Percentiles rank a stretch among this genome's conserved stretches.
These are phyloP conservation scores for Steinernema carpocapsae DNA, from an alignment of 2,888 invertebrate genomes.

Conservation along the genomic window DNA sequence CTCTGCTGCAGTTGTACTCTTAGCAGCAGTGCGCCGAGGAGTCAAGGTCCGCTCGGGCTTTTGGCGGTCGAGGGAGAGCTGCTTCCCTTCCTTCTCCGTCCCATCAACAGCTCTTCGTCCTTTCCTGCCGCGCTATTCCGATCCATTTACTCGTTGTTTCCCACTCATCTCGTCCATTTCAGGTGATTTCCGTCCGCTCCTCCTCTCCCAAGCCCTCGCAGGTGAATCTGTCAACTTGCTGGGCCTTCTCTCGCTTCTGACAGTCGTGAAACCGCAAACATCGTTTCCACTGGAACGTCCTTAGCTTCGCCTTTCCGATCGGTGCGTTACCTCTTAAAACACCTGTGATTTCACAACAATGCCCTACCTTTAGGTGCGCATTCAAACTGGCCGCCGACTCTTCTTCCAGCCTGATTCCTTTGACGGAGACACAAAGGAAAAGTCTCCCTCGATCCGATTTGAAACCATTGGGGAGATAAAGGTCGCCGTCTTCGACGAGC, in stretches of 20 bases:
- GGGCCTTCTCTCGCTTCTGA: not conserved
- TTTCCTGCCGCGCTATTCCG: not conserved
- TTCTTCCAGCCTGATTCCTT: conserved; percentile 25
- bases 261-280: conserved; percentile 27
- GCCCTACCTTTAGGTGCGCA: conserved; percentile 2
- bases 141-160: not conserved
- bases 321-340: not conserved
- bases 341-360: not conserved
- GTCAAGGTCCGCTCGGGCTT: not conserved
- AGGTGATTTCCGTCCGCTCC: not conserved
- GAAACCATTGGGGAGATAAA: conserved; percentile 11
- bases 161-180: not conserved
- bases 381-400: conserved; percentile 24
- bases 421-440: conserved; percentile 8
- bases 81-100: not conserved
- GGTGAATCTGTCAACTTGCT: conserved; percentile 29
- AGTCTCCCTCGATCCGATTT: conserved; percentile 20
- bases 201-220: conserved; percentile 9
- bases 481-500: conserved; percentile 3
- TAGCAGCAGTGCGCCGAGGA: not conserved
- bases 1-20: not conserved
- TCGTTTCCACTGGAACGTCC: conserved; percentile 13
- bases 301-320: conserved; percentile 19
- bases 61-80: not conserved
- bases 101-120: not conserved